These are phyloP conservation scores for Andrena trimmerana DNA, from an alignment of 2,888 invertebrate species.

Conservation along the genomic window DNA sequence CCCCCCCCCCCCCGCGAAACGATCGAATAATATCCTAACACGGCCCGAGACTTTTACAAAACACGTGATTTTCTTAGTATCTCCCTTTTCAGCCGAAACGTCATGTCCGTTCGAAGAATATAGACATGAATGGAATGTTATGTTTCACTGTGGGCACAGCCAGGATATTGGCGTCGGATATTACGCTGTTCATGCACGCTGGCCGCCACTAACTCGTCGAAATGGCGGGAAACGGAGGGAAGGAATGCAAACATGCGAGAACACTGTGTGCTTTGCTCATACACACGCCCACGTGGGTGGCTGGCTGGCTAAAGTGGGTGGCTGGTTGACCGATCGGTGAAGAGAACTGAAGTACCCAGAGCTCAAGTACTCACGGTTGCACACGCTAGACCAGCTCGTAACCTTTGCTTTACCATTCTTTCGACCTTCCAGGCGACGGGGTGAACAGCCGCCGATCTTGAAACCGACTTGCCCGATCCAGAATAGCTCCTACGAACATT, in stretches of 20 bases:
- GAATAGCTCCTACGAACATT: slow-evolving; percentile 38
- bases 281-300: slow-evolving; percentile 75
- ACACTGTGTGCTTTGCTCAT: slow-evolving; percentile 65
- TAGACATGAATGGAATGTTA: neutral
- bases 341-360: slow-evolving; percentile 57
- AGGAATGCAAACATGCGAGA: slow-evolving; percentile 69
- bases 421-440: slow-evolving; percentile 61
- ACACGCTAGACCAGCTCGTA: slow-evolving; percentile 56
- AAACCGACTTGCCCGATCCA: slow-evolving; percentile 45
- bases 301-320: slow-evolving; percentile 74
- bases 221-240: slow-evolving; percentile 56
- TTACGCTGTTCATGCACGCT: neutral
- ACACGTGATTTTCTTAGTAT: neutral
- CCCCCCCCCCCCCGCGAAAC: neutral
- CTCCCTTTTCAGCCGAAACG: neutral
- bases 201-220: slow-evolving; percentile 10
- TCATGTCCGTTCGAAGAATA: neutral
- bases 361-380: slow-evolving; percentile 61
- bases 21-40: neutral
- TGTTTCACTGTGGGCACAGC: slow-evolving; percentile 5
- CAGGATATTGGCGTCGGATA: slow-evolving; percentile 14
- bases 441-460: slow-evolving; percentile 52
- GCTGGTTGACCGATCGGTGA: slow-evolving; percentile 64
- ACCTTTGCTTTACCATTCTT: slow-evolving; percentile 66
- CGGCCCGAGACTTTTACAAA: neutral